Evolutionary conservation across 2,888 invertebrate genomes (phyloP), one percentile per base, ranked within the genome.

Genomic region (Campoletis raptor): DNA sequence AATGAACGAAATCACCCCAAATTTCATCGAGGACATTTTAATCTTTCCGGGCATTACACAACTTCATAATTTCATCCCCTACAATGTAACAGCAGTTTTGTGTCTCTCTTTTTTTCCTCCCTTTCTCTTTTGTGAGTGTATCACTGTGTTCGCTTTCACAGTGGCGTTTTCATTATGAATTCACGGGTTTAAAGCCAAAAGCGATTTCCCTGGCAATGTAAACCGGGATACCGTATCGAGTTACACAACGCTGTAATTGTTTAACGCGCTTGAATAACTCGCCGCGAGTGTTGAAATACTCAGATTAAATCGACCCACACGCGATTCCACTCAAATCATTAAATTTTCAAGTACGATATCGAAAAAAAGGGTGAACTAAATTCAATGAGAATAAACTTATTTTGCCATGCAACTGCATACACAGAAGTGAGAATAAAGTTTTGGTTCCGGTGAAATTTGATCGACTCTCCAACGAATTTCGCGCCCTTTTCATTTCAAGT

Each of bases 191-290:
- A 30, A 74, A 73, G 42, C 83, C 45, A 69, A 78, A 84, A 83
- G 83, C 74, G 83, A 74, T 81, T 86, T 78, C 66, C 48, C 72
- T 48, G 45, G 61, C 42, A 42, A 24, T 69, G 57, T 72, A 72
- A 15, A 48, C 48, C 52, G 73, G 37, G 40, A 73, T 72, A 18
- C 48, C 72, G 77, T 61, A 81, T 81, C 81, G 81, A 24, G 72
- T 86, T 86, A 86, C 83, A 77, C 21, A 73, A 61, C 37, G 45
- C 69, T 80, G 74, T 79, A 74, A 86, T 86, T 73, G 77, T 74
- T 74, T 64, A 37, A 78, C 78, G 67, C 69, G 81, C 83, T 77
- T 69, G 52, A 81, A 83, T 42, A 61, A 86, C 12, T 81, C 64
- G 48, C 57, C 37, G 40, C 81, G 66, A 81, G 73, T 74, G 81